Evolutionary conservation across 2,113 vertebrate species (phyloP).

Genomic region (Gopherus evgoodei): DNA sequence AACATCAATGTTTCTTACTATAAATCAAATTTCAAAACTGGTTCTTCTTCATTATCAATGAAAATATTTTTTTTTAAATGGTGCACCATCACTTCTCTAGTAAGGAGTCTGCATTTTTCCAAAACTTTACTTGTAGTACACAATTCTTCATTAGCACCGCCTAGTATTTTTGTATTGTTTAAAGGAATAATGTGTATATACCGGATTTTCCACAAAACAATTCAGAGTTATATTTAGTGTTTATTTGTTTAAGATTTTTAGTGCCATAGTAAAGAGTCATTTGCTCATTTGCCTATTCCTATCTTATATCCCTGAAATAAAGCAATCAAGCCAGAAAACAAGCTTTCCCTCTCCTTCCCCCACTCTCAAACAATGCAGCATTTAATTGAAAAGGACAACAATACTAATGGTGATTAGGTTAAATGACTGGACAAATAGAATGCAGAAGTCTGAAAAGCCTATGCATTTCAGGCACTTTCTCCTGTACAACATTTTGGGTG

Average conservation of each 20-base stretch:
- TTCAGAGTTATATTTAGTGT: not conserved
- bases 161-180: not conserved
- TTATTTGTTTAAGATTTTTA: constrained; percentile 8
- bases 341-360: constrained; percentile 45
- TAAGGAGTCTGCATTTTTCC: not conserved
- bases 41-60: constrained; percentile 37
- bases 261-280: not conserved
- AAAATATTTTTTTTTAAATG: constrained; percentile 52
- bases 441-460: constrained; percentile 54
- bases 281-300: constrained; percentile 16
- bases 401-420: constrained; percentile 57
- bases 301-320: not conserved
- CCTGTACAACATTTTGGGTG: constrained; percentile 5
- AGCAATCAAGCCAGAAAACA: constrained; percentile 41
- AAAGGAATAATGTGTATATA: not conserved
- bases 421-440: constrained; percentile 70
- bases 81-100: not conserved
- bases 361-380: constrained; percentile 44
- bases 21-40: constrained; percentile 49
- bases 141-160: not conserved
- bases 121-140: not conserved
- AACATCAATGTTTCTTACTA: constrained; percentile 37
- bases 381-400: constrained; percentile 67
- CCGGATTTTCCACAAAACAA: fast-evolving
- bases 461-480: constrained; percentile 48